phyloP scores from a whole-genome alignment of 2,113 vertebrate genomes.

The Halcyon senegalensis region DNA sequence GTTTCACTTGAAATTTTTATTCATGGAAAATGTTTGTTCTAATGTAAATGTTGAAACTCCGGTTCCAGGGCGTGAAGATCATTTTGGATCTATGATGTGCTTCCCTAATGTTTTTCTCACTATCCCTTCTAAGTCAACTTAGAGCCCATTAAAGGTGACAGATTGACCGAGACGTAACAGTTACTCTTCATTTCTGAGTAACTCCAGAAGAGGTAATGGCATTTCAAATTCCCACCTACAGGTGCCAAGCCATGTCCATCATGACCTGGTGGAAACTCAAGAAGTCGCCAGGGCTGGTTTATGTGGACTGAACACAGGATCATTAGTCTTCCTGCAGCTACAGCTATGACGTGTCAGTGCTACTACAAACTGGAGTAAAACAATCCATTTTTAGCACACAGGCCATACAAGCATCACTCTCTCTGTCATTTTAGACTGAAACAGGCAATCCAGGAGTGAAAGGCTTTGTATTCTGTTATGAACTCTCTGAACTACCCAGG shows the following conservation, averaged over 20 bases:
- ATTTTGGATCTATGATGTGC: neutral
- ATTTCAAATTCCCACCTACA: neutral
- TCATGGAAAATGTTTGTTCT: neutral
- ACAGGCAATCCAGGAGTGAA: neutral
- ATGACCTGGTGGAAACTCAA: neutral
- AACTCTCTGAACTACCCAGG: neutral
- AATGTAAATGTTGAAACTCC: neutral
- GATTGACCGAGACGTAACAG: rapidly evolving
- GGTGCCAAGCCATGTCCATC: neutral
- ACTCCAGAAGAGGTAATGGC: neutral
- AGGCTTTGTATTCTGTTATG: neutral
- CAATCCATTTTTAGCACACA: neutral
- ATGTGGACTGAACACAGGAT: neutral
- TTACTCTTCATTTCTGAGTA: neutral
- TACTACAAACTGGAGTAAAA: neutral
- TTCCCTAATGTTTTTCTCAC: neutral
- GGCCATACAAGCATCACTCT: neutral
- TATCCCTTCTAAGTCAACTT: neutral
- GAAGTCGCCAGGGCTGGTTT: neutral
- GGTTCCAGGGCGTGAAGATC: neutral
- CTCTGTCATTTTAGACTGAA: neutral
- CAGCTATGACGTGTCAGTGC: rapidly evolving
- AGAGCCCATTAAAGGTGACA: neutral
- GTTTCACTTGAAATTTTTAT: neutral
- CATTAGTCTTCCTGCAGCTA: neutral